Percentiles rank a stretch among this genome's conserved stretches.
These are phyloP conservation scores for Samia ricini DNA, from an alignment of 1,140 invertebrate species.

Conservation along the genomic window DNA sequence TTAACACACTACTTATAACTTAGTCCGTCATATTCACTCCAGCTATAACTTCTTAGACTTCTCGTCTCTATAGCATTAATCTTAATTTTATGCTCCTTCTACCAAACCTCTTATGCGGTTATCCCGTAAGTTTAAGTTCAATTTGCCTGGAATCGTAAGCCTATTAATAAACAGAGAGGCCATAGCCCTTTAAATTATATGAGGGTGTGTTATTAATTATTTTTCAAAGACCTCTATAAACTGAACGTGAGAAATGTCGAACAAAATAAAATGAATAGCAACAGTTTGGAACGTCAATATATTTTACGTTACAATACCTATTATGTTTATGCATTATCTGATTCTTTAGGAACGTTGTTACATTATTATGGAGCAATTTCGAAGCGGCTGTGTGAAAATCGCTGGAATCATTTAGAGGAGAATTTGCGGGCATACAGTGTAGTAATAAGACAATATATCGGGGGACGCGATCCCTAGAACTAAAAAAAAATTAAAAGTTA, in stretches of 20 bases:
- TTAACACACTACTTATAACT: too few relatives aligned
- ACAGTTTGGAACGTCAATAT: slow-evolving; percentile 4
- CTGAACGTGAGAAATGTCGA: background rate
- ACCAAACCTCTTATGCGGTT: too few relatives aligned
- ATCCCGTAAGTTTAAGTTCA: too few relatives aligned
- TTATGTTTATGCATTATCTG: slow-evolving; percentile 22
- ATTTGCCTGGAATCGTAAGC: too few relatives aligned
- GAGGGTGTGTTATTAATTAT: background rate
- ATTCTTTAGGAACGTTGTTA: slow-evolving; percentile 20
- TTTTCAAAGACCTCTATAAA: background rate
- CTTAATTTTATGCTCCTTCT: too few relatives aligned
- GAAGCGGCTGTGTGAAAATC: slow-evolving; percentile 20
- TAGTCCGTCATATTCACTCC: too few relatives aligned
- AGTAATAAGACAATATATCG: background rate
- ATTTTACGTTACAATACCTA: slow-evolving; percentile 19
- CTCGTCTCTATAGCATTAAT: too few relatives aligned
- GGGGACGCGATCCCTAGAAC: background rate
- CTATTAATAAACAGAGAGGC: too few relatives aligned
- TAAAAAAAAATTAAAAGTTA: too few relatives aligned
- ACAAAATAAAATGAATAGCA: slow-evolving; percentile 2
- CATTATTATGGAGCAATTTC: slow-evolving; percentile 31
- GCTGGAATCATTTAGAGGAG: slow-evolving; percentile 23
- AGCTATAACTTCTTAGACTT: too few relatives aligned
- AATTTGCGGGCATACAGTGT: slow-evolving; percentile 8
- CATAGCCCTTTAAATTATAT: too few relatives aligned